These are phyloP conservation scores for Invenusta paracnida DNA, from an alignment of 2,888 invertebrate genomes.

Conservation along the genomic window DNA sequence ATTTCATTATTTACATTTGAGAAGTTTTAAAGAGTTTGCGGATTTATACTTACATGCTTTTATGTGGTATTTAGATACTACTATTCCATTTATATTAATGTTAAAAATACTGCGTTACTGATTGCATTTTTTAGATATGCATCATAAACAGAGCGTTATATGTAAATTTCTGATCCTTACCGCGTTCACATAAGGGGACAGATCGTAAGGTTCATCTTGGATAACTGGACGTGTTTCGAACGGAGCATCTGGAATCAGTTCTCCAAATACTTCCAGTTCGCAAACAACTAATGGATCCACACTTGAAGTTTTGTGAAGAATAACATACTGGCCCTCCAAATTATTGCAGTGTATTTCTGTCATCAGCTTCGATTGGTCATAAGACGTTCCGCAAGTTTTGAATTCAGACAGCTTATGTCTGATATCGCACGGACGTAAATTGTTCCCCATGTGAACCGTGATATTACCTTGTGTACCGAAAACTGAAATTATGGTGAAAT, in stretches of 20 bases:
- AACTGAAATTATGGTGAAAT: too few relatives aligned
- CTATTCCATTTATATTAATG: too few relatives aligned
- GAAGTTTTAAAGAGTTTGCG: too few relatives aligned
- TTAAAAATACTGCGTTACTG: too few relatives aligned
- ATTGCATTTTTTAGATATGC: too few relatives aligned
- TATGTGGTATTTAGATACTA: too few relatives aligned
- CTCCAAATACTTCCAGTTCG: conserved; percentile 12
- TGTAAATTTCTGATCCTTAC: too few relatives aligned
- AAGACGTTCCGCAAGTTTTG: neutral
- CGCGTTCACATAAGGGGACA: neutral
- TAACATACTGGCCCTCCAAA: conserved; percentile 1
- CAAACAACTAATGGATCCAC: neutral
- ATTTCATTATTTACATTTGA: too few relatives aligned
- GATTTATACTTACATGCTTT: too few relatives aligned
- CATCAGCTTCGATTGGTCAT: neutral
- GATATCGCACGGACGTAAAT: neutral
- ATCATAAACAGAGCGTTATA: too few relatives aligned
- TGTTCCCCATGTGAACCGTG: neutral
- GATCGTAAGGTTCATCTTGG: neutral
- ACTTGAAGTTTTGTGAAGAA: neutral
- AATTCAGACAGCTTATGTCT: neutral
- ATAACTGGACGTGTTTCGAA: neutral
- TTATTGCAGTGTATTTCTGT: neutral
- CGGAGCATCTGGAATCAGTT: neutral
- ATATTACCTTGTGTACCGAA: neutral